phyloP scores from a whole-genome alignment of 2,113 vertebrate genomes.

The Pelecanus crispus region DNA sequence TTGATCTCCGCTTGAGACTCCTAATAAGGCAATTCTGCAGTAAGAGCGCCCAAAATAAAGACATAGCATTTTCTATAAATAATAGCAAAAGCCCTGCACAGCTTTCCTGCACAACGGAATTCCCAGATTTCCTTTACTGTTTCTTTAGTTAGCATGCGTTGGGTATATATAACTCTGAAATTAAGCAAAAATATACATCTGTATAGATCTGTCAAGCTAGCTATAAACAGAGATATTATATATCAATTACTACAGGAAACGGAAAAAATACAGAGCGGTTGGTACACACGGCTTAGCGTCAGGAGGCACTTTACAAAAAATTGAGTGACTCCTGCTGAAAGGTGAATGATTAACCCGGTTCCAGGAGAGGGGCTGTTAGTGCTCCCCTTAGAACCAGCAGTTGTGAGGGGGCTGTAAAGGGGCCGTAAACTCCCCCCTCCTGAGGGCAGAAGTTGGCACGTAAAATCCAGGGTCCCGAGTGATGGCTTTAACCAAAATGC shows the following conservation, averaged over 20 bases:
- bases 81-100: slow-evolving; percentile 4
- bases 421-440: neutral
- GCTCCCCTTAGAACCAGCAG: neutral
- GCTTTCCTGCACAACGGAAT: slow-evolving; percentile 20
- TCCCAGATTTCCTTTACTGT: slow-evolving; percentile 5
- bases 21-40: slow-evolving; percentile 18
- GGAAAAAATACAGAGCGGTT: neutral
- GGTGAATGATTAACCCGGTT: slow-evolving; percentile 36
- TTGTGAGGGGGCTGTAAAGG: neutral
- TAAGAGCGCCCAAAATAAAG: slow-evolving; percentile 25
- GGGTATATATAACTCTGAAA: slow-evolving; percentile 26
- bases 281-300: neutral
- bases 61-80: slow-evolving; percentile 32
- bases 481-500: neutral
- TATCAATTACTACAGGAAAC: slow-evolving; percentile 45
- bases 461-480: neutral
- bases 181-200: slow-evolving; percentile 13
- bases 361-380: neutral
- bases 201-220: neutral
- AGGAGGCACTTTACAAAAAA: slow-evolving; percentile 30
- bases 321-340: neutral
- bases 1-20: slow-evolving; percentile 6
- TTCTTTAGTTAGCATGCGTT: neutral
- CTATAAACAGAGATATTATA: slow-evolving; percentile 15
- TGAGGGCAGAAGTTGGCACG: neutral